phyloP scores from a whole-genome alignment of 2,888 invertebrate species.

The Nowickia ferox region DNA sequence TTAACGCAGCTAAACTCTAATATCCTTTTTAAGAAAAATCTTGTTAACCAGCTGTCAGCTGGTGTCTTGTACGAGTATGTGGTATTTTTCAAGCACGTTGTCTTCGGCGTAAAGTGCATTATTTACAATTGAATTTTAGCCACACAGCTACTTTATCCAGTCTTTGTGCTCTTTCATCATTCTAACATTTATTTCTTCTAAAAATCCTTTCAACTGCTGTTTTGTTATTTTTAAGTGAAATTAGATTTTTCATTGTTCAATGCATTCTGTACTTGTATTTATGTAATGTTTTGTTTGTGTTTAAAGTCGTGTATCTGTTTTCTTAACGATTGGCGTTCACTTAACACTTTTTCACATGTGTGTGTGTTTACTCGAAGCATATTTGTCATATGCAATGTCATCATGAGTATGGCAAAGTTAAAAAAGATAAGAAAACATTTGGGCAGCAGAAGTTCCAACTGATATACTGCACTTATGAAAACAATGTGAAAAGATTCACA shows the following conservation, averaged over 20 bases:
- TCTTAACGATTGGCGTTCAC: constrained; percentile 54
- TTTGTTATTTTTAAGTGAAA: constrained; percentile 73
- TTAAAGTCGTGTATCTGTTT: constrained; percentile 37
- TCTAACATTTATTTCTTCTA: constrained; percentile 67
- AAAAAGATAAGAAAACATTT: too few relatives aligned
- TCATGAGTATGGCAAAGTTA: too few relatives aligned
- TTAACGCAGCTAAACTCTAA: constrained; percentile 51
- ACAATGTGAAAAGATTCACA: too few relatives aligned
- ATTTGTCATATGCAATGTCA: too few relatives aligned
- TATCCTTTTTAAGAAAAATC: constrained; percentile 69
- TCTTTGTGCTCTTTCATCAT: constrained; percentile 58
- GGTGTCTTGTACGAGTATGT: constrained; percentile 61
- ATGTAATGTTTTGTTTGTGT: background rate
- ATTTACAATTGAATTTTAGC: constrained; percentile 80
- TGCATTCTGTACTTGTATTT: background rate
- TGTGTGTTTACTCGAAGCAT: background rate
- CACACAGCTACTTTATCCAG: constrained; percentile 48
- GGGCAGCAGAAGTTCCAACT: too few relatives aligned
- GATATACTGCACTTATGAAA: too few relatives aligned
- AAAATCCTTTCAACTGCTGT: constrained; percentile 76
- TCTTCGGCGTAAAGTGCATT: constrained; percentile 76
- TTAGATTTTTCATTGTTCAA: constrained; percentile 62
- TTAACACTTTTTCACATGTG: constrained; percentile 63
- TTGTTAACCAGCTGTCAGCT: constrained; percentile 69
- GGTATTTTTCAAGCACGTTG: constrained; percentile 56